A percentile compares a stretch with the other conserved stretches of the same genome.
Evolutionary conservation across 2,888 invertebrate species (phyloP).

Genomic region (Caenorhabditis afra): DNA sequence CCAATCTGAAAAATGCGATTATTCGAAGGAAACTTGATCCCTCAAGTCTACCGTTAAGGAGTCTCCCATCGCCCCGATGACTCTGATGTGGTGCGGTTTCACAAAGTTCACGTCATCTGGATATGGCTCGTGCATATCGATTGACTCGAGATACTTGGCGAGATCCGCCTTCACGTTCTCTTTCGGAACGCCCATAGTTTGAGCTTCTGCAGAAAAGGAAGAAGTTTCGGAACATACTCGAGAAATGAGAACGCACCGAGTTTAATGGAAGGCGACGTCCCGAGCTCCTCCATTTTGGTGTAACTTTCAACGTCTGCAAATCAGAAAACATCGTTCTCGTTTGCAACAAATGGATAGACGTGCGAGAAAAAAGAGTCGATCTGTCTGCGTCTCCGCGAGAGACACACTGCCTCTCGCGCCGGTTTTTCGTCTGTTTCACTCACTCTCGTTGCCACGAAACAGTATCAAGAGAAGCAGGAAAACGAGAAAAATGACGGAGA

Average conservation of each 20-base stretch:
- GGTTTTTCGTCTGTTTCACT: slow-evolving; percentile 27
- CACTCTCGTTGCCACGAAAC: slow-evolving; percentile 52
- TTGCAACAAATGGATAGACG: neutral
- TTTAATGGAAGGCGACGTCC: neutral
- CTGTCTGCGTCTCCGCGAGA: slow-evolving; percentile 6
- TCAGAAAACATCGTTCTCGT: no score
- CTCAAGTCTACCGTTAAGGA: slow-evolving; percentile 67
- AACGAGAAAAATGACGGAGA: slow-evolving; percentile 22
- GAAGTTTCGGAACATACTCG: neutral
- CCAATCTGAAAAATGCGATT: slow-evolving; percentile 33
- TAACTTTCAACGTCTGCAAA: slow-evolving; percentile 21
- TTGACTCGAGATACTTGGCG: slow-evolving; percentile 32
- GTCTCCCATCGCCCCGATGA: slow-evolving; percentile 70
- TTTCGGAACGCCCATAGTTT: slow-evolving; percentile 35
- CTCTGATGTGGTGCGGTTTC: slow-evolving; percentile 70
- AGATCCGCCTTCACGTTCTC: slow-evolving; percentile 9
- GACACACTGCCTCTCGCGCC: neutral
- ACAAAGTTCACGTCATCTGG: slow-evolving; percentile 51
- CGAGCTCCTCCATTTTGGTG: slow-evolving; percentile 28
- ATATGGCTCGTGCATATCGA: slow-evolving; percentile 27
- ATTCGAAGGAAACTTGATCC: slow-evolving; percentile 4
- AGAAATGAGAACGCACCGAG: slow-evolving; percentile 9
- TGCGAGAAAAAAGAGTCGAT: neutral
- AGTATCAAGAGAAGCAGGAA: slow-evolving; percentile 36
- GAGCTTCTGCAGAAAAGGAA: no score